Evolutionary conservation across 2,888 invertebrate genomes (phyloP).

Genomic region (Ommatoiulus sabulosus): DNA sequence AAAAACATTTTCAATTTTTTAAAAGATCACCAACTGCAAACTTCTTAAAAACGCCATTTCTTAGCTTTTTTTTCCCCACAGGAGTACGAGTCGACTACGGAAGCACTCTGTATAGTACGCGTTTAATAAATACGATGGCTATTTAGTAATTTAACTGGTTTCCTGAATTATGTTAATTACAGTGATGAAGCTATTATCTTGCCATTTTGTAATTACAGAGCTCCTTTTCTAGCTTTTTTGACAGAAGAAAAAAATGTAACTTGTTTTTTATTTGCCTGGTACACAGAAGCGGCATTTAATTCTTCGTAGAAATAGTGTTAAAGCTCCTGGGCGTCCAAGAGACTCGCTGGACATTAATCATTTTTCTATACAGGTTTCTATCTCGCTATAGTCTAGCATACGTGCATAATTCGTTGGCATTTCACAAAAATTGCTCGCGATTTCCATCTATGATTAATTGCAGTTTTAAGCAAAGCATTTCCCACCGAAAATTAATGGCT

Average conservation of each 20-base stretch:
- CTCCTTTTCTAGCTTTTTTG: background rate
- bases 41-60: too few species aligned
- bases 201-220: slow-evolving; percentile 38
- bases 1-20: too few species aligned
- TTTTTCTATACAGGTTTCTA: background rate
- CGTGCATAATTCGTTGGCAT: background rate
- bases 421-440: background rate
- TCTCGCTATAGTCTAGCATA: background rate
- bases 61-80: too few species aligned
- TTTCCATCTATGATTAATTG: background rate
- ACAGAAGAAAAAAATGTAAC: slow-evolving; percentile 16
- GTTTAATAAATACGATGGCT: background rate
- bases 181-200: slow-evolving; percentile 20
- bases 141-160: slow-evolving; percentile 6
- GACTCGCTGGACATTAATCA: slow-evolving; percentile 26
- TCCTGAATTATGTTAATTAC: background rate
- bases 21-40: too few species aligned
- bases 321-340: background rate
- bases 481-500: slow-evolving; percentile 15
- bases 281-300: slow-evolving; percentile 20
- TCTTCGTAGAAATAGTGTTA: background rate
- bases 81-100: background rate
- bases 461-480: background rate
- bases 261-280: background rate
- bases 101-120: background rate